Base-by-base conservation (phyloP, 1,140 invertebrate species). In the Chironomus striatipennis region DNA sequence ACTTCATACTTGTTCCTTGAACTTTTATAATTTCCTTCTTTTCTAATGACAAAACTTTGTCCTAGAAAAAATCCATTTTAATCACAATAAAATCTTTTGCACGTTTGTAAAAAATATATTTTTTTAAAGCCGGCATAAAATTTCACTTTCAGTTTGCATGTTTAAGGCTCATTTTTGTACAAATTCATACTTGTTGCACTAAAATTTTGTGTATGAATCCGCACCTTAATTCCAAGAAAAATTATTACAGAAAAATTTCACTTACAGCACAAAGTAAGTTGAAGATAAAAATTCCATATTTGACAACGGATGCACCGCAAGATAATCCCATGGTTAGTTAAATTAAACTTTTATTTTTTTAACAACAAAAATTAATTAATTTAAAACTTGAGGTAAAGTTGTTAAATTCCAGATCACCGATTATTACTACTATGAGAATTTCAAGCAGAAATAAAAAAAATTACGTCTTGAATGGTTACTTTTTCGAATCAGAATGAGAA, bases 231-330 rank as follows among this genome's bases (percentile, higher is more conserved):
- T n/a, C n/a, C 24, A 34, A 1, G 5, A 34, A 34, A 34, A 34
- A 34, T 42, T 15, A 43, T 17, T 34, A 12, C n/a, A n/a, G n/a
- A 73, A 73, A 73, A 34, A 42, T 15, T 42, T 42, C 9, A 90
- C 90, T 93, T 82, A 94, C 92, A 84, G 92, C 91, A 81, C 93
- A 93, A 74, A 93, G 82, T 78, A 94, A 85, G 83, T 93, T 94
- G 85, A 93, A 93, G 79, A 91, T 85, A 81, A 93, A 93, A 75
- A 94, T 85, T 77, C 93, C 85, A 83, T 92, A 93, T 87, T 93
- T 94, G 78, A 94, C 87, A 84, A 90, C 90, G 82, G 88, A 86
- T 85, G 90, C 90, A 81, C 88, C 90, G 80, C 90, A 90, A 7
- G 17, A 18, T 21, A 70, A 70, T 18, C 65, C 65, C 65, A 70